Base-by-base conservation (phyloP, 2,797 vertebrate species). In the Pyrrhura leucotis region DNA sequence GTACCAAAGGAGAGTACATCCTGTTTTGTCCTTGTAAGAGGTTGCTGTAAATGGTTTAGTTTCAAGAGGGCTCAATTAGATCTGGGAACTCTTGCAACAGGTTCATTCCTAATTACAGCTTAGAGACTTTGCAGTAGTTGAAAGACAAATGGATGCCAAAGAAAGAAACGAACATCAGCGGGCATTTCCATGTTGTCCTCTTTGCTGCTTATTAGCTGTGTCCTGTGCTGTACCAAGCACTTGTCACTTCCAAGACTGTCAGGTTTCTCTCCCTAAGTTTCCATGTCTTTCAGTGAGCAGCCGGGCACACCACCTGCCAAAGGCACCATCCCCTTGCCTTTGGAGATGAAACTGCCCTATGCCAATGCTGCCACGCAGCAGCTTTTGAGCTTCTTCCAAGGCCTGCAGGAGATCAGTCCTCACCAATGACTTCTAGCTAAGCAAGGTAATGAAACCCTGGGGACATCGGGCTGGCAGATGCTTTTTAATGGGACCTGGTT, bases 41-140 rank as follows among this genome's bases (percentile, higher is more conserved):
- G 74, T 79, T 90, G 37, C 92, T 90, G 69, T 68, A 92, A 96
- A 92, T 59, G 56, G 73, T 85, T 91, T 90, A 21, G 21, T 89
- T 87, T 90, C 74, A 83, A 78, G 73, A 83, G 87, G 58, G 63
- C 74, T 87, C 95, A 89, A 48, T 96, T 95, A 94, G 63, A 68
- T 72, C 81, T 74, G 73, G 66, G 73, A 85, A 66, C 91, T 94
- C 79, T 66, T 82, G 83, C 72, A 86, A 92, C 13, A 25, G 53
- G 65, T 80, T 90, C 12, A 1, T 75, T 84, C 76, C 61, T 92
- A 92, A 92, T 85, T 91, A 90, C 45, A 58, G 18, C 92, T 89
- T 1, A 0, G 66, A 85, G 56, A 85, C 76, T 90, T 87, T 85
- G 59, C 54, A 47, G 29, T 45, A 63, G 82, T 53, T 37, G 54